Evolutionary conservation across 2,888 invertebrate species (phyloP), one percentile per base, ranked within the genome.

Genomic region (Pseudoips prasinana): DNA sequence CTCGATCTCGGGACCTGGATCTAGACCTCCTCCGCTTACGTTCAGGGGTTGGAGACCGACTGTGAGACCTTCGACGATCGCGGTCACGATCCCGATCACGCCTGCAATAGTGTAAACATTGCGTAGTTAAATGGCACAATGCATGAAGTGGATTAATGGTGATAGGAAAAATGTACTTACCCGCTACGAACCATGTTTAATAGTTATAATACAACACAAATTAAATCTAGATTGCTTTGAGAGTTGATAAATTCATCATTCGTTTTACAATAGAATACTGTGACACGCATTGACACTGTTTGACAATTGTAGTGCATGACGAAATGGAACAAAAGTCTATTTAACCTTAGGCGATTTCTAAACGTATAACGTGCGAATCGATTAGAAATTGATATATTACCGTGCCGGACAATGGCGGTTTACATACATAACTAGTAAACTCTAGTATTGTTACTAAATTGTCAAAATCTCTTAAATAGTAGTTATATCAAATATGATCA

Each of bases 1-100:
- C 73, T 34, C 92, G 83, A 26, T 93, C 92, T 35, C 91, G 81
- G 53, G 92, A 92, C 25, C 90, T 82, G 0, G 92, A 91, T 19
- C 92, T 79, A 4, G 91, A 88, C 18, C 91, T 83, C 46, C 91
- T 87, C 9, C 87, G 68, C 44, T 87, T 87, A 30, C 92, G 89
- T 27, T 92, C 92, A 7, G 91, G 91, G 20, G 90, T 86, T 5
- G 73, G 75, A 14, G 92, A 92, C 25, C 91, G 84, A 40, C 92
- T 92, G 36, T 90, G 90, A 1, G 92, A 92, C 24, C 92, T 82
- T 40, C 91, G 87, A 18, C 92, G 85, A 26, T 89, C 84, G 1
- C 86, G 74, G 29, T 86, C 86, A 36, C 83, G 65, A 25, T 82
- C 84, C 17, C 83, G 76, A 54, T 86, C 87, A 52, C 87, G 84